phyloP scores from a whole-genome alignment of 1,140 invertebrate genomes.

The Drosophila neocordata region DNA sequence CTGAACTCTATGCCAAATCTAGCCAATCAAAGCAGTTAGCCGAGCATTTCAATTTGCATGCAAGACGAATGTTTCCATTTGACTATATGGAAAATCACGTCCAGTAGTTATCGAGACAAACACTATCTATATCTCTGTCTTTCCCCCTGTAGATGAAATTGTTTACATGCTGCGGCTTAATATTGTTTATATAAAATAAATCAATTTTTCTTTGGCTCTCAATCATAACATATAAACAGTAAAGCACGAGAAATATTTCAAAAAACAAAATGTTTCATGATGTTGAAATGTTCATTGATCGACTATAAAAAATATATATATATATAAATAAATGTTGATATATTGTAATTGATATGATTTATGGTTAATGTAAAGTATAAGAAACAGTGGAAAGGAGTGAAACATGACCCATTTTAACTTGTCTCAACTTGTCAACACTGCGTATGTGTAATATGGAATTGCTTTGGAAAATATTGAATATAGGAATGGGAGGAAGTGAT shows the following conservation, averaged over 20 bases:
- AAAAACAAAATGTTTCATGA: constrained; percentile 10
- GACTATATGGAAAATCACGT: constrained; percentile 41
- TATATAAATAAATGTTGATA: not conserved
- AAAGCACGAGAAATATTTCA: not conserved
- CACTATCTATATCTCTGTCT: not conserved
- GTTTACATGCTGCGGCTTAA: constrained; percentile 55
- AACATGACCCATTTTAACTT: too few species aligned
- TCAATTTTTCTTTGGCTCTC: constrained; percentile 45
- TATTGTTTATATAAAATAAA: constrained; percentile 73
- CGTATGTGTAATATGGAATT: constrained; percentile 45
- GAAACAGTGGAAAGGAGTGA: too few species aligned
- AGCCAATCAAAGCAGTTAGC: constrained; percentile 17
- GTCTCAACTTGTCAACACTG: constrained; percentile 28
- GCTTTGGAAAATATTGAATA: too few species aligned
- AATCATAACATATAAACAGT: not conserved
- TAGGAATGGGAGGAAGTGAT: too few species aligned
- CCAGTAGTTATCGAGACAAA: constrained; percentile 10
- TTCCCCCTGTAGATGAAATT: constrained; percentile 26
- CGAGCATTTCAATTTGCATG: constrained; percentile 23
- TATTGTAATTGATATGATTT: too few species aligned
- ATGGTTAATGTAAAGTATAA: too few species aligned
- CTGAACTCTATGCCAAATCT: constrained; percentile 24
- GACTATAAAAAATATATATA: not conserved
- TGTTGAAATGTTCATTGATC: constrained; percentile 22
- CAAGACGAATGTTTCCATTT: constrained; percentile 47